Conservation (phyloP, 2,113 vertebrate species). For the Chinchilla lanigera region DNA sequence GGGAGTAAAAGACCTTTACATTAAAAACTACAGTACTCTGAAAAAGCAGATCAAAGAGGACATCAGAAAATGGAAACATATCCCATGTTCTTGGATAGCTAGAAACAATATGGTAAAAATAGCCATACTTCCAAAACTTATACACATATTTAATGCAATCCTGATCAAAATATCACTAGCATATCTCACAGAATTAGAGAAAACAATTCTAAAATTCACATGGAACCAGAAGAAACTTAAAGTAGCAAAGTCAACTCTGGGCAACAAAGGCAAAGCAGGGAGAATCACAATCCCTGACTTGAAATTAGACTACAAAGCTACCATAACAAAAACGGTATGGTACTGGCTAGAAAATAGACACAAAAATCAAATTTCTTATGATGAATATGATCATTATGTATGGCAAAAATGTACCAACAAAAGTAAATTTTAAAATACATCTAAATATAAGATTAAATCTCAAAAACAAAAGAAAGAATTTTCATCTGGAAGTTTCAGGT, state of each 20-base stretch:
- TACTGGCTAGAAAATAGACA: no score
- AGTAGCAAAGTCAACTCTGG: no score
- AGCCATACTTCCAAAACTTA: background rate
- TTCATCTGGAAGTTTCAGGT: background rate
- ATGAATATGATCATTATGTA: background rate
- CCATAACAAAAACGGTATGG: no score
- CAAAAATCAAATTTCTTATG: background rate
- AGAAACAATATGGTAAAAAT: background rate
- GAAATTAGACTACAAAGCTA: no score
- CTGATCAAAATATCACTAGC: background rate
- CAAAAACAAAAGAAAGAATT: background rate
- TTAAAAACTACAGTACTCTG: background rate
- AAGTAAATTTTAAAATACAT: background rate
- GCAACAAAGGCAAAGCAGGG: no score
- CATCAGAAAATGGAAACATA: background rate
- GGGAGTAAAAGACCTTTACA: background rate
- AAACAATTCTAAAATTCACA: background rate
- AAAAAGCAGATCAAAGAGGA: background rate
- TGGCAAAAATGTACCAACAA: background rate
- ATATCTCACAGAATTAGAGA: background rate
- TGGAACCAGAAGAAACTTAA: background rate
- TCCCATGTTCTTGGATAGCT: background rate
- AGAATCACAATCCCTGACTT: no score
- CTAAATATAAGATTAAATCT: background rate
- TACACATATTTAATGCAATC: background rate